A percentile compares a stretch with the other conserved stretches of the same genome.
Evolutionary conservation across 2,888 invertebrate species (phyloP).

Genomic region (Archaeoteleia sp.): DNA sequence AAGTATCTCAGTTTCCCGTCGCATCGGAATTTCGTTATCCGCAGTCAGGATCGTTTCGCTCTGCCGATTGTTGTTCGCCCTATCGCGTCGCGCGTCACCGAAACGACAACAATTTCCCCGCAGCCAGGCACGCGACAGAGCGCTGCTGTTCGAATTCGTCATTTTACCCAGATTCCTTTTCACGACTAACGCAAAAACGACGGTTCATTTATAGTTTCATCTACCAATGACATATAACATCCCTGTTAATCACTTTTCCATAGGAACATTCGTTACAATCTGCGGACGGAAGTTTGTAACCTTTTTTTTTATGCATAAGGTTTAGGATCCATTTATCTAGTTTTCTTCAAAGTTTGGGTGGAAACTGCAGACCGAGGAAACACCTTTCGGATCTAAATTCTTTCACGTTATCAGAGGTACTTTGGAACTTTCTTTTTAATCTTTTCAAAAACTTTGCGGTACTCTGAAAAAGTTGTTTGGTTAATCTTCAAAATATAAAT

Average conservation of each 20-base stretch:
- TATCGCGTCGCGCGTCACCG: constrained; percentile 60
- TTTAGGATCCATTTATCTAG: too few relatives aligned
- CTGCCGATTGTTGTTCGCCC: constrained; percentile 59
- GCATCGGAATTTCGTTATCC: constrained; percentile 72
- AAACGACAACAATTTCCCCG: constrained; percentile 68
- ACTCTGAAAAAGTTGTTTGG: too few relatives aligned
- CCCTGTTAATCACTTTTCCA: constrained; percentile 5
- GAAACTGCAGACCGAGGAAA: too few relatives aligned
- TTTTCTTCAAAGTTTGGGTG: too few relatives aligned
- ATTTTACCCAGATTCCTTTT: constrained; percentile 29
- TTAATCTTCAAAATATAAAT: too few relatives aligned
- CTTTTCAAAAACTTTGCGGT: too few relatives aligned
- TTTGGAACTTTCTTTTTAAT: too few relatives aligned
- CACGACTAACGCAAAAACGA: neutral
- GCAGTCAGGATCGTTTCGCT: constrained; percentile 54
- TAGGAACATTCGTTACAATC: constrained; percentile 33
- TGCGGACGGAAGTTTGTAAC: constrained; percentile 31
- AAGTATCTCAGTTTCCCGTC: constrained; percentile 78
- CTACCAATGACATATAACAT: neutral
- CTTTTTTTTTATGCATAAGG: too few relatives aligned
- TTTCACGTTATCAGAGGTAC: too few relatives aligned
- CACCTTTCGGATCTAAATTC: too few relatives aligned
- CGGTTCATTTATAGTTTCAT: neutral
- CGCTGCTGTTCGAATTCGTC: constrained; percentile 65
- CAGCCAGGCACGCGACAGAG: constrained; percentile 64